Percentiles rank a stretch among this genome's conserved stretches.
Conservation (phyloP, 2,888 invertebrate species). For the Saturnia japonica region DNA sequence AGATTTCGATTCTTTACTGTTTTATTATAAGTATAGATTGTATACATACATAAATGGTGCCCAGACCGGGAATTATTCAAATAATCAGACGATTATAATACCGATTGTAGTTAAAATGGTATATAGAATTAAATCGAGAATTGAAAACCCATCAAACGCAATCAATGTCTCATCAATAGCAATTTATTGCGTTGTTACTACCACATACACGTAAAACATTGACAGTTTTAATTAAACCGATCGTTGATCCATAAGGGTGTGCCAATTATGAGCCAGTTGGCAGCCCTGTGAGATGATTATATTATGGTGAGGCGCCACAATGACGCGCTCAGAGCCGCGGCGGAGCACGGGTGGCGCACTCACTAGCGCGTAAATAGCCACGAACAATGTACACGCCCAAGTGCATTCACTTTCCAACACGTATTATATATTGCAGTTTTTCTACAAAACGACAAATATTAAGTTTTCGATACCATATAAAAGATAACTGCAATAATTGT, state of each 20-base stretch:
- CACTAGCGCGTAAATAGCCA: conserved; percentile 24
- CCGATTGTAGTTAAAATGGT: background rate
- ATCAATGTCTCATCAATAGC: background rate
- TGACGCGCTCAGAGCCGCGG: conserved; percentile 19
- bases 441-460: background rate
- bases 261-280: background rate
- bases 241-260: background rate
- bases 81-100: background rate
- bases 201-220: background rate
- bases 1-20: too few species aligned
- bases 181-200: background rate
- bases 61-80: background rate
- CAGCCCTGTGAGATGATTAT: conserved; percentile 18
- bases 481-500: too few species aligned
- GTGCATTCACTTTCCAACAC: conserved; percentile 18
- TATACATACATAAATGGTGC: background rate
- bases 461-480: background rate
- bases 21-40: too few species aligned
- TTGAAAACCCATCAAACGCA: background rate
- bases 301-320: conserved; percentile 19
- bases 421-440: background rate
- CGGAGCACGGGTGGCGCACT: conserved; percentile 20
- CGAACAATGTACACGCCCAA: conserved; percentile 19
- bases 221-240: background rate
- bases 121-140: background rate